Percentiles rank a stretch among this genome's conserved stretches.
Evolutionary conservation across 2,113 vertebrate species (phyloP).

Genomic region (Chaetodon auriga): DNA sequence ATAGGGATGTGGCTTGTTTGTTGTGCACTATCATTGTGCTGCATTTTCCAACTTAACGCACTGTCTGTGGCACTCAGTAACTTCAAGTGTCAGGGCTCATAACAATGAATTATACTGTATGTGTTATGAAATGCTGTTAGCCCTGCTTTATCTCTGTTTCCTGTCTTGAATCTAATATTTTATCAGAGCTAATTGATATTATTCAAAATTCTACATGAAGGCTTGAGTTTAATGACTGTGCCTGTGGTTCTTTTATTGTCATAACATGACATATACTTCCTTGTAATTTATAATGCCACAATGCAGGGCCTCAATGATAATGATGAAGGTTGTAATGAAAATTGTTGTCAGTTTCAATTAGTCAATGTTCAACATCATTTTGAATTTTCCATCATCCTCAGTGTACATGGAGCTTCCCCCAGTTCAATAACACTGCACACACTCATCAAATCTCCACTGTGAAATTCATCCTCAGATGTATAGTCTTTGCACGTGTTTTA

Average conservation of each 20-base stretch:
- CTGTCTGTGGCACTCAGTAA: conserved; percentile 2
- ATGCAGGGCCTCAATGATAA: not conserved
- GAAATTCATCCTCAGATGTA: not conserved
- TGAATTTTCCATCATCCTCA: not conserved
- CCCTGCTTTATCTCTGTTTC: not conserved
- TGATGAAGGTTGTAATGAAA: not conserved
- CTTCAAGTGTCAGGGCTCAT: conserved; percentile 4
- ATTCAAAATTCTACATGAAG: not conserved
- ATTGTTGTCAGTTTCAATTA: conserved; percentile 34
- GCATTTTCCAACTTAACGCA: not conserved
- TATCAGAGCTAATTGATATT: not conserved
- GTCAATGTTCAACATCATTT: conserved; percentile 3
- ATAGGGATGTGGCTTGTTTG: not conserved
- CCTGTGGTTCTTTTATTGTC: not conserved
- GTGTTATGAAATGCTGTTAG: not conserved
- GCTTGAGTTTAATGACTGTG: not conserved
- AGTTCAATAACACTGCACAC: not conserved
- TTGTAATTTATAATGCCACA: conserved; percentile 1
- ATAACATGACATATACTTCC: not conserved
- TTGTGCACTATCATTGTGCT: not conserved
- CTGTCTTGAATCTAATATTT: not conserved
- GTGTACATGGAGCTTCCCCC: not conserved
- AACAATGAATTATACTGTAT: not conserved
- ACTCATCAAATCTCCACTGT: not conserved
- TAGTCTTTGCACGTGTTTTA: conserved; percentile 10